These are phyloP conservation scores for Zosterops pallidus DNA, from an alignment of 2,113 vertebrate genomes.

Conservation along the genomic window DNA sequence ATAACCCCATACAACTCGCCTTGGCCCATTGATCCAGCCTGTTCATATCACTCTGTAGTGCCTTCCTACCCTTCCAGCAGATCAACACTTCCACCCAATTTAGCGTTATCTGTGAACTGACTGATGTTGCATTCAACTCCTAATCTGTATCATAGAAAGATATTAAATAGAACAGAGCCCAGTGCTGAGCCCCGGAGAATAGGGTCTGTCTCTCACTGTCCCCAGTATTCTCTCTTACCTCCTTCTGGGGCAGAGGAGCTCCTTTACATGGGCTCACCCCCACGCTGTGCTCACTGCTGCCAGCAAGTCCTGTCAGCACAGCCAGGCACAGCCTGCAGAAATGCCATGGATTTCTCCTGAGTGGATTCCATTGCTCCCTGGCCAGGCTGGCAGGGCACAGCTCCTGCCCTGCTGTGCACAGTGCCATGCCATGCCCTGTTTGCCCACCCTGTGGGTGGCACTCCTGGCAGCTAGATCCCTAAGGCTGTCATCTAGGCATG, in stretches of 20 bases:
- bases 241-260: not conserved
- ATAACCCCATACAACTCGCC: not conserved
- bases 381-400: no score
- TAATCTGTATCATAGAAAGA: not conserved
- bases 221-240: not conserved
- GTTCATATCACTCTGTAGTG: not conserved
- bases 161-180: not conserved
- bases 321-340: not conserved
- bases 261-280: not conserved
- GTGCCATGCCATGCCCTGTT: no score
- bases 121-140: not conserved
- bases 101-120: not conserved
- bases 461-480: not conserved
- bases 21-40: not conserved
- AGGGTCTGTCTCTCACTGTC: not conserved
- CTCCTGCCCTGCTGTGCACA: not conserved
- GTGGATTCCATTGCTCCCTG: not conserved
- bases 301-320: not conserved
- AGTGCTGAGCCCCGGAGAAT: rapidly evolving
- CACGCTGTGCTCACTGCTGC: rapidly evolving
- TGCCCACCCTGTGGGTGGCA: not conserved
- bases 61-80: not conserved
- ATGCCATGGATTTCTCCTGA: rapidly evolving
- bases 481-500: no score
- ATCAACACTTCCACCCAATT: not conserved